A percentile compares a stretch with the other conserved stretches of the same genome.
Conservation (phyloP, 30 jellyfish, hydroid and myxozoan genomes). For the Cassiopea xamachana region DNA sequence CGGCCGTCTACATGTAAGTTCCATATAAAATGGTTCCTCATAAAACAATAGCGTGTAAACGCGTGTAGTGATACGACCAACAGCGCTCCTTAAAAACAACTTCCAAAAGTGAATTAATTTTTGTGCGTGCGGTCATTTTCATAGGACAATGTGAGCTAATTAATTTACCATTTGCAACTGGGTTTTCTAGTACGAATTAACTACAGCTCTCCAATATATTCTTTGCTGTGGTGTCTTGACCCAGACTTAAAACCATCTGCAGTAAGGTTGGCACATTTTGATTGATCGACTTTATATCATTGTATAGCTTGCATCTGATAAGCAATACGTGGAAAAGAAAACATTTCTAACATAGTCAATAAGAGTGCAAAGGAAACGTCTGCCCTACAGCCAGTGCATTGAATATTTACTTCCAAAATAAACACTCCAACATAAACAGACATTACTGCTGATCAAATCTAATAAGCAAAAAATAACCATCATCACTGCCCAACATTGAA, state of each 20-base stretch:
- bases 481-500: no score
- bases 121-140: slow-evolving; percentile 24
- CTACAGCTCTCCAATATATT: not conserved
- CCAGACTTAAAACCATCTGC: not conserved
- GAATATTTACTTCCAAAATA: not conserved
- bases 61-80: no score
- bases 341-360: not conserved
- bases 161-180: not conserved
- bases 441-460: no score
- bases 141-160: not conserved
- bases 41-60: no score
- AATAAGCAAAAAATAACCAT: no score
- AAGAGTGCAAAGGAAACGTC: not conserved
- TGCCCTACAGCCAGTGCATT: not conserved
- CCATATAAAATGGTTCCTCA: no score
- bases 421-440: no score
- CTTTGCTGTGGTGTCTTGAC: slow-evolving; percentile 25
- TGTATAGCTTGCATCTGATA: not conserved
- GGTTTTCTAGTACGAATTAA: not conserved
- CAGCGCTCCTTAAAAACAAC: no score
- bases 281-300: not conserved
- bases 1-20: no score
- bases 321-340: not conserved
- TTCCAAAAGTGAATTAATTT: not conserved
- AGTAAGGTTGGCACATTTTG: not conserved